Evolutionary conservation across 1,140 invertebrate species (phyloP).

Genomic region (Anthonomus grandis): DNA sequence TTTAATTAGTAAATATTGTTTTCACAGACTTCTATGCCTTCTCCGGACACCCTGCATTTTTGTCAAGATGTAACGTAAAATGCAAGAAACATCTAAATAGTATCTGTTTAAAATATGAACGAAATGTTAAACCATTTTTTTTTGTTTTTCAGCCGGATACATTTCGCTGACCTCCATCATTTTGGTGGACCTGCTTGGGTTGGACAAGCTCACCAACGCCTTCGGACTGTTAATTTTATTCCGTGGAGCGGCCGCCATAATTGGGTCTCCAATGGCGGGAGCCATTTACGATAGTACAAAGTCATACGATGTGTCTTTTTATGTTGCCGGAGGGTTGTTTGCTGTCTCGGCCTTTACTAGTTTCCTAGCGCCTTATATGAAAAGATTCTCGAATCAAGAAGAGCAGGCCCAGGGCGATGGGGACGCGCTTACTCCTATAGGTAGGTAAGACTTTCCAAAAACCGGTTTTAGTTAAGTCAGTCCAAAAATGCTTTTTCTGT

Average conservation of each 20-base stretch:
- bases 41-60: no score
- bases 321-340: conserved; percentile 87
- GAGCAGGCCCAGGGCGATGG: conserved; percentile 56
- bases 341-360: conserved; percentile 78
- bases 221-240: conserved; percentile 94
- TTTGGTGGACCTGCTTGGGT: conserved; percentile 89
- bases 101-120: no score
- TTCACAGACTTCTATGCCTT: no score
- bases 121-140: conserved; percentile 10
- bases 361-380: conserved; percentile 72
- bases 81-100: no score
- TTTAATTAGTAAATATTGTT: no score
- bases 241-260: conserved; percentile 85
- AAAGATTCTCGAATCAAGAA: conserved; percentile 53
- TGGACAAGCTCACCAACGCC: conserved; percentile 94
- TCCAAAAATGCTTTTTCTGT: no score
- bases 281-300: conserved; percentile 83
- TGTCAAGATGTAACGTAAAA: no score
- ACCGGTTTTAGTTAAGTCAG: no score
- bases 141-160: conserved; percentile 75
- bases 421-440: conserved; percentile 72
- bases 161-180: conserved; percentile 98
- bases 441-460: no score
- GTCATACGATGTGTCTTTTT: conserved; percentile 86
- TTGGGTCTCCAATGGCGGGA: conserved; percentile 80